phyloP scores from a whole-genome alignment of 2,113 vertebrate species.

The Syngnathus floridae region DNA sequence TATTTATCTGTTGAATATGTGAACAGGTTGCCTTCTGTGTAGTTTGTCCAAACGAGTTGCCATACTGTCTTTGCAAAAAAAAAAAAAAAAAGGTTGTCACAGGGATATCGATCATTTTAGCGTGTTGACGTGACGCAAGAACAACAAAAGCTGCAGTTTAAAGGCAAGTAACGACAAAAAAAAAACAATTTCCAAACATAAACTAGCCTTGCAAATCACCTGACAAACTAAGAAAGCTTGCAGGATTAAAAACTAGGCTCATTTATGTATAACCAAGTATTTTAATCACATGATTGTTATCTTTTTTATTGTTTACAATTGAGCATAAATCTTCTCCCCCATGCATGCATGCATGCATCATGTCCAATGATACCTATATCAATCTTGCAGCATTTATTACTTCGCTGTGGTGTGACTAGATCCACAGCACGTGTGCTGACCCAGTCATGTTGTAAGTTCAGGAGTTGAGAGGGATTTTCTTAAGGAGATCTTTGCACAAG shows the following conservation, averaged over 20 bases:
- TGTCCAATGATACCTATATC: slow-evolving; percentile 17
- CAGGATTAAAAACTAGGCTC: no score
- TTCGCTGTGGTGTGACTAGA: slow-evolving; percentile 18
- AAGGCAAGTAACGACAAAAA: neutral
- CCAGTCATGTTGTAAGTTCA: slow-evolving; percentile 75
- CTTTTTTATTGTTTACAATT: neutral
- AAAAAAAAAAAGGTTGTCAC: neutral
- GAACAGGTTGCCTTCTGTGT: no score
- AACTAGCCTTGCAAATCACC: neutral
- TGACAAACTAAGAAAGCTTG: no score
- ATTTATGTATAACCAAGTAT: no score
- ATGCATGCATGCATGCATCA: neutral
- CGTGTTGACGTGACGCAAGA: neutral
- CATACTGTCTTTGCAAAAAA: neutral
- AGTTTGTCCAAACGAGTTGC: neutral
- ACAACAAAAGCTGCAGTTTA: neutral
- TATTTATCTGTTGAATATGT: no score
- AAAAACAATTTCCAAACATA: neutral
- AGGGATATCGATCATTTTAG: neutral
- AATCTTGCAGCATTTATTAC: slow-evolving; percentile 46
- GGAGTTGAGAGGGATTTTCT: slow-evolving; percentile 73
- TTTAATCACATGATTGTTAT: neutral
- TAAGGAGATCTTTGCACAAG: slow-evolving; percentile 51
- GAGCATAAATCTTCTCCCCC: neutral
- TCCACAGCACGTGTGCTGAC: slow-evolving; percentile 59